These are phyloP conservation scores for Mormyrus hasselquistii DNA, from an alignment of 2,797 vertebrate species.

Conservation along the genomic window DNA sequence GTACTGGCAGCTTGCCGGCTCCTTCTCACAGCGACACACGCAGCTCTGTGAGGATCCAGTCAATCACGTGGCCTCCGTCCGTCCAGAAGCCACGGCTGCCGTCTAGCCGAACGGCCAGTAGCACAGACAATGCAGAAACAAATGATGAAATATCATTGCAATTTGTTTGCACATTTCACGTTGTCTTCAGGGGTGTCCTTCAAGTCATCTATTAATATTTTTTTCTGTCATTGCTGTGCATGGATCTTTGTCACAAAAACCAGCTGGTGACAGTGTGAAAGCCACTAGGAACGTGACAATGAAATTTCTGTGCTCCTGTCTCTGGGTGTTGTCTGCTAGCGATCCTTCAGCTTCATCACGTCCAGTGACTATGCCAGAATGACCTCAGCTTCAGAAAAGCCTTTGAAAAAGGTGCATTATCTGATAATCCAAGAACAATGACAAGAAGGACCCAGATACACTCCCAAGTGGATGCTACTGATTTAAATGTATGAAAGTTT, in stretches of 20 bases:
- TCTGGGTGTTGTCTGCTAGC: neutral
- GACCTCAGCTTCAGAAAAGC: neutral
- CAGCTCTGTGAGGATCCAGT: neutral
- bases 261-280: neutral
- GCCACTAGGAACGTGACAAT: neutral
- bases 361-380: neutral
- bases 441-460: neutral
- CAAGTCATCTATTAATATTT: conserved; percentile 8
- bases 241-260: neutral
- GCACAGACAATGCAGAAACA: neutral
- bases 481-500: conserved; percentile 13
- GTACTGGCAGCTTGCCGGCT: neutral
- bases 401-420: neutral
- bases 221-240: neutral
- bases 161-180: conserved; percentile 17
- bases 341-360: neutral
- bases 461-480: neutral
- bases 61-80: neutral
- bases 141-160: conserved; percentile 18
- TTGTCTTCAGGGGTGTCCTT: neutral
- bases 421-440: neutral
- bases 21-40: neutral
- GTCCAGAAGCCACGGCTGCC: neutral
- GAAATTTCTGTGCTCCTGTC: neutral
- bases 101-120: conserved; percentile 1